phyloP scores from a whole-genome alignment of 2,113 vertebrate species.

The Panurus biarmicus region DNA sequence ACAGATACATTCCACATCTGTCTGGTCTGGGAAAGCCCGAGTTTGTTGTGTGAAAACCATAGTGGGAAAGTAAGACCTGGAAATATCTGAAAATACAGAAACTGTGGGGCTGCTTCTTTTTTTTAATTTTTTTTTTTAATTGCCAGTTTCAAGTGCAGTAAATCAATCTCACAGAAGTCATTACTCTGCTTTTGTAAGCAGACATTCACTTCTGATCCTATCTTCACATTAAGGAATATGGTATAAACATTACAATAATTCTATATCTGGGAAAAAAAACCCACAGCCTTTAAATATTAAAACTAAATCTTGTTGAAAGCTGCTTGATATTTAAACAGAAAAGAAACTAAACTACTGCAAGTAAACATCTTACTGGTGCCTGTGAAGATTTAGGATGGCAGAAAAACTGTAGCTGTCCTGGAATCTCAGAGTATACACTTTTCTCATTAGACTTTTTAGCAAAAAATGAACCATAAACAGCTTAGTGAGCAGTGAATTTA shows the following conservation, averaged over 20 bases:
- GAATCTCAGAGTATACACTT: not conserved
- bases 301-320: not conserved
- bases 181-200: not conserved
- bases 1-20: conserved; percentile 82
- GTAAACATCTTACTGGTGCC: not conserved
- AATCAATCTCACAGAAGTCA: not conserved
- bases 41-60: conserved; percentile 55
- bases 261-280: not conserved
- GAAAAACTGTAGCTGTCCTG: not conserved
- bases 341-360: not conserved
- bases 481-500: not conserved
- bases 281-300: not conserved
- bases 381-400: not conserved
- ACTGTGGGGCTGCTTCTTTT: not conserved
- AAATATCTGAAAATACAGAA: conserved; percentile 50
- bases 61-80: conserved; percentile 65
- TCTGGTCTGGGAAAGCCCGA: conserved; percentile 79
- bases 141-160: not conserved
- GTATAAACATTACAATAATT: conserved; percentile 22
- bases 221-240: not conserved
- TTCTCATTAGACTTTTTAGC: not conserved
- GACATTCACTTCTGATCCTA: not conserved
- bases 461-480: not conserved
- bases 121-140: not conserved
- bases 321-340: not conserved